Conservation (phyloP, 53 echinoderm and acorn worm genomes). For the Holothuria leucospilota region DNA sequence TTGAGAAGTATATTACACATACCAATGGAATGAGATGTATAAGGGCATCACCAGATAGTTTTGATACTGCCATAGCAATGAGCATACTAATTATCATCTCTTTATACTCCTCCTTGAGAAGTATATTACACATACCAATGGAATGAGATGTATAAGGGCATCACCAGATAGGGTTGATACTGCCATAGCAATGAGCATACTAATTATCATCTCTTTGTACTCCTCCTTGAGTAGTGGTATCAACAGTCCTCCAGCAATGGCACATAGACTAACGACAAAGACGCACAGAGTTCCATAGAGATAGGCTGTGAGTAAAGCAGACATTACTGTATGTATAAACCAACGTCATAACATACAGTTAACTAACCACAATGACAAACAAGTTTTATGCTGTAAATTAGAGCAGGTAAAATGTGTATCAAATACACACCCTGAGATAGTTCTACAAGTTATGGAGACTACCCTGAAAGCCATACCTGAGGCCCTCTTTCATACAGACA, state of each 20-base stretch:
- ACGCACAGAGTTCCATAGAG: slow-evolving; percentile 72
- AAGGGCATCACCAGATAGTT: slow-evolving; percentile 67
- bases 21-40: slow-evolving; percentile 94
- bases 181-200: slow-evolving; percentile 81
- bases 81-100: no score
- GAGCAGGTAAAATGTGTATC: neutral
- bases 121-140: slow-evolving; percentile 68
- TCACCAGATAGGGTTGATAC: slow-evolving; percentile 87
- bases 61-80: no score
- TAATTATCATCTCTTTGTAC: slow-evolving; percentile 65
- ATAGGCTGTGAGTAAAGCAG: slow-evolving; percentile 58
- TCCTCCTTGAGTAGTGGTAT: slow-evolving; percentile 69
- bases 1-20: neutral
- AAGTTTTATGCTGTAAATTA: slow-evolving; percentile 48
- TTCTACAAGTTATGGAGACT: no score
- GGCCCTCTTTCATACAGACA: no score
- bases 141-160: slow-evolving; percentile 86
- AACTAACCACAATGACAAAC: neutral
- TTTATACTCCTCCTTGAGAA: no score
- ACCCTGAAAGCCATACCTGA: no score
- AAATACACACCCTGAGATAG: no score
- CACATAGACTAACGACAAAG: slow-evolving; percentile 73
- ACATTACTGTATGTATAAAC: neutral
- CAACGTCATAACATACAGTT: no score
- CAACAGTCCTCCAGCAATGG: slow-evolving; percentile 74